Percentiles rank a stretch among this genome's conserved stretches.
Evolutionary conservation across 2,888 invertebrate species (phyloP).

Genomic region (Acleris cristana): DNA sequence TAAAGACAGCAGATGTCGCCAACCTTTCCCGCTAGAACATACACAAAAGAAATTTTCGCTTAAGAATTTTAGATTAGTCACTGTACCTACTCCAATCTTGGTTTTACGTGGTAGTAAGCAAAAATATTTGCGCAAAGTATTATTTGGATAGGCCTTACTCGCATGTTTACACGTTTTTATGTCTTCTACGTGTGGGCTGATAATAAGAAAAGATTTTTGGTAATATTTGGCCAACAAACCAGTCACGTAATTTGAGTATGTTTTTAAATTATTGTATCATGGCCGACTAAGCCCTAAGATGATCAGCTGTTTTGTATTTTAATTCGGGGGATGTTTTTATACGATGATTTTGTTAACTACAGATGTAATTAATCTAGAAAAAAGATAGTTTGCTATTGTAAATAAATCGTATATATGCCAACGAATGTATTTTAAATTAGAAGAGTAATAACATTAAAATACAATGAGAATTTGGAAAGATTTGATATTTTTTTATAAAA

Average conservation of each 20-base stretch:
- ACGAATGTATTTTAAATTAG: too few relatives aligned
- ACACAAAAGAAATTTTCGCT: not conserved
- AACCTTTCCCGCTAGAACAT: not conserved
- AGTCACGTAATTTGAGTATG: not conserved
- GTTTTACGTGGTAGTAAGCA: not conserved
- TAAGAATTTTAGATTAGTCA: slow-evolving; percentile 5
- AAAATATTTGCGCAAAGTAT: not conserved
- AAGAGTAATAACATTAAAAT: too few relatives aligned
- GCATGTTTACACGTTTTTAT: not conserved
- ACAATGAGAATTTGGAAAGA: too few relatives aligned
- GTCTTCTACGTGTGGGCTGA: not conserved
- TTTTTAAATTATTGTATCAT: not conserved
- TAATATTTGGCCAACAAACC: not conserved
- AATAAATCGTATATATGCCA: too few relatives aligned
- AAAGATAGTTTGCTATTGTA: too few relatives aligned
- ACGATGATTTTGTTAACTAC: not conserved
- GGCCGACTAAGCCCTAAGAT: too few relatives aligned
- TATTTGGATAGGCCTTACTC: not conserved
- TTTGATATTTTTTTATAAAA: too few relatives aligned
- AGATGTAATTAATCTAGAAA: too few relatives aligned
- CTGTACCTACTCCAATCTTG: not conserved
- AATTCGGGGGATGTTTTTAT: too few relatives aligned
- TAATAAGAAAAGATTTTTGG: not conserved
- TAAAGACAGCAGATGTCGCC: not conserved
- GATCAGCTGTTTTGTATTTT: too few relatives aligned